Base-by-base conservation (phyloP, 2,797 vertebrate species). In the Silurus aristotelis region DNA sequence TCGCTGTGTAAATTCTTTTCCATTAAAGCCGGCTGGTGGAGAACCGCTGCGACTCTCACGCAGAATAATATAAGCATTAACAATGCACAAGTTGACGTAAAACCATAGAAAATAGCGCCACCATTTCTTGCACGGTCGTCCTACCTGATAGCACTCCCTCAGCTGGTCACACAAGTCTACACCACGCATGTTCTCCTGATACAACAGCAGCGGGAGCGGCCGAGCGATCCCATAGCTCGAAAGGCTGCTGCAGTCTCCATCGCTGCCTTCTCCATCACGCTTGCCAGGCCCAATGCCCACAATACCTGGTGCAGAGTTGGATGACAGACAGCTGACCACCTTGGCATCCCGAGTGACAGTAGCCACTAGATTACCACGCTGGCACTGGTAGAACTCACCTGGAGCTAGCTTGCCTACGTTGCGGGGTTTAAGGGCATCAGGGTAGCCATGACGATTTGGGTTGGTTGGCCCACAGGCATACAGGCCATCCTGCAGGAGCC, bases 61-160 rank as follows among this genome's bases (percentile, higher is more conserved):
- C 90, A 94, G 91, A 83, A 96, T 89, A 72, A 96, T 90, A 89
- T 96, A 96, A 82, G 95, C 95, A 12, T 96, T 95, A 87, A 96
- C 95, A 17, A 96, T 95, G 91, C 95, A 96, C 87, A 96, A 89
- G 38, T 96, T 96, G 64, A 96, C 93, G 64, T 95, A 96, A 90
- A 96, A 96, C 96, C 96, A 96, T 89, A 96, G 90, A 85, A 96
- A 95, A 91, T 95, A 96, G 89, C 96, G 95, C 96, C 96, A 96
- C 96, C 96, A 96, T 91, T 95, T 96, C 90, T 96, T 96, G 64
- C 95, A 95, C 0, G 95, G 95, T 87, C 95, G 89, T 56, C 95
- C 96, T 0, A 96, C 95, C 89, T 95, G 95, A 91, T 96, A 96
- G 92, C 95, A 96, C 72, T 96, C 95, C 79, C 96, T 92, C 87